These are phyloP conservation scores for Nomada ruficornis DNA, from an alignment of 2,888 invertebrate genomes.

Conservation along the genomic window DNA sequence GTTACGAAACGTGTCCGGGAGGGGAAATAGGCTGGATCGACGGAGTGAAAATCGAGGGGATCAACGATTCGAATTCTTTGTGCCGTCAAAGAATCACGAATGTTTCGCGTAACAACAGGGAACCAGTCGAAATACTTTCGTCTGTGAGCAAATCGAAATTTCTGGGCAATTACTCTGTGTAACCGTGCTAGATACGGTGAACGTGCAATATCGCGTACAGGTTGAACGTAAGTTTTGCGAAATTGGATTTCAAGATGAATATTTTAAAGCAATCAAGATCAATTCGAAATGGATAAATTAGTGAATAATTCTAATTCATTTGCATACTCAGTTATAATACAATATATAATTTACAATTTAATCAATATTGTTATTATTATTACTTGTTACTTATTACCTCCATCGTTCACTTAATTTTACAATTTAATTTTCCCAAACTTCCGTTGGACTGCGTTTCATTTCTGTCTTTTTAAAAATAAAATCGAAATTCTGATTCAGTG, in stretches of 20 bases:
- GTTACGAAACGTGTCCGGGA: background rate
- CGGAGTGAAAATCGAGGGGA: background rate
- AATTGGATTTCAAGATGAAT: background rate
- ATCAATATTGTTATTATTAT: no score
- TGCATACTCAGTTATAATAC: no score
- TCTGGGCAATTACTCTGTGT: background rate
- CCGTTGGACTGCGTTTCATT: no score
- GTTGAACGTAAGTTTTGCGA: background rate
- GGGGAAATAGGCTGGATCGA: background rate
- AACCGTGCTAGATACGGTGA: background rate
- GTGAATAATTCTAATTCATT: background rate
- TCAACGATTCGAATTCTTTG: conserved; percentile 34
- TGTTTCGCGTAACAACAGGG: conserved; percentile 13
- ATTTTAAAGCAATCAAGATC: background rate
- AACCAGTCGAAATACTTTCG: conserved; percentile 2
- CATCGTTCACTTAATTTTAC: no score
- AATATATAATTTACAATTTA: no score
- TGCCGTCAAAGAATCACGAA: conserved; percentile 22
- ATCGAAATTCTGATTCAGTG: no score
- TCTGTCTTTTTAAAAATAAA: no score
- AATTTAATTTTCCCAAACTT: no score
- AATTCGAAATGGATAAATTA: no score
- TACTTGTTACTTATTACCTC: no score
- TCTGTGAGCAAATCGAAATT: background rate
- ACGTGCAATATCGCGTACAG: background rate